Conservation (phyloP, 2,888 invertebrate genomes). For the Pyrocoelia pectoralis region DNA sequence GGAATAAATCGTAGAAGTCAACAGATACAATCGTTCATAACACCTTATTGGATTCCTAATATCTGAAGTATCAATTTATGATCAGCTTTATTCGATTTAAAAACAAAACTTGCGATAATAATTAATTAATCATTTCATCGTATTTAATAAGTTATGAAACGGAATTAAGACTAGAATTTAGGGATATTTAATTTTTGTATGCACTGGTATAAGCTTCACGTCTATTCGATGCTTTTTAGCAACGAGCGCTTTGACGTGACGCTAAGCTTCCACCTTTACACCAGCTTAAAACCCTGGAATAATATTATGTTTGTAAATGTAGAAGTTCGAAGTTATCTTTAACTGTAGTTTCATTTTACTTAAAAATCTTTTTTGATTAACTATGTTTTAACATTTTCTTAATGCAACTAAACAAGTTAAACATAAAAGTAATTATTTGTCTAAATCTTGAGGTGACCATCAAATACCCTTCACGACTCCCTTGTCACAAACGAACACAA, state of each 20-base stretch:
- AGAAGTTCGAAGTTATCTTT: conserved; percentile 39
- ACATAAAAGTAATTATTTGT: conserved; percentile 24
- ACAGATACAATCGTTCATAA: no score
- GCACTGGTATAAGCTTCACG: conserved; percentile 30
- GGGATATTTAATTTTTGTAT: conserved; percentile 6
- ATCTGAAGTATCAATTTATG: no score
- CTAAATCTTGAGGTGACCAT: conserved; percentile 22
- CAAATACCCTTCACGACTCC: conserved; percentile 28
- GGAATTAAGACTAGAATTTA: no score
- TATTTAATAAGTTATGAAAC: no score
- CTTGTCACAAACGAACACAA: conserved; percentile 30
- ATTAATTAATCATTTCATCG: no score
- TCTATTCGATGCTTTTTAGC: conserved; percentile 33
- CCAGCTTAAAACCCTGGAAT: conserved; percentile 49
- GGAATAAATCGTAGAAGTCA: no score
- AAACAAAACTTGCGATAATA: no score
- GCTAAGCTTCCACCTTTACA: conserved; percentile 51
- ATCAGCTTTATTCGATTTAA: no score
- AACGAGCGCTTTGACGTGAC: conserved; percentile 38
- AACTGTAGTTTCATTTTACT: neutral
- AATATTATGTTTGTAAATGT: conserved; percentile 52
- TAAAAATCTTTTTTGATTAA: conserved; percentile 7
- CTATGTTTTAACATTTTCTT: neutral
- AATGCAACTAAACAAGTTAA: neutral
- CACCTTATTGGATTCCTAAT: no score